Base-by-base conservation (phyloP, 2,113 vertebrate genomes). In the Cynocephalus volans region DNA sequence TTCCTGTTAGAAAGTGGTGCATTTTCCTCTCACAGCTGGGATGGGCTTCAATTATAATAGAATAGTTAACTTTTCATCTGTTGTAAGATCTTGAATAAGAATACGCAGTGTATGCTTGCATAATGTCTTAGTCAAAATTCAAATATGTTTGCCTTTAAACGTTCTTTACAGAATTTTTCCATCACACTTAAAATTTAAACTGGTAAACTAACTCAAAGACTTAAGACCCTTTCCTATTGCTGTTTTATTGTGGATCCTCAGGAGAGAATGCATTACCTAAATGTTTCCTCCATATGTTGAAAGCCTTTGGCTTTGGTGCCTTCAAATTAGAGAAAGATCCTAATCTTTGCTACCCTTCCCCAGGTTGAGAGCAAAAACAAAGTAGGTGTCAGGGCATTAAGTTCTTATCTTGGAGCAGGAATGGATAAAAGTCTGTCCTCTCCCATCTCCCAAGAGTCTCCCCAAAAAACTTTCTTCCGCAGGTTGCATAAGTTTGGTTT, bases 1-100 rank as follows among this genome's bases (percentile, higher is more conserved):
- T 97, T 97, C 54, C 45, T 58, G 36, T 83, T 50, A 64, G 79
- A 95, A 89, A 82, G 64, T 86, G 85, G 62, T 87, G 81, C 86
- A 87, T 97, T 97, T 95, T 91, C 56, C 31, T 70, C 76, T 97
- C 86, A 56, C 79, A 96, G 93, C 87, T 97, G 92, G 56, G 82
- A 50, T 89, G 81, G 84, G 56, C 77, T 94, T 93, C 91, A 84
- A 60, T 81, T 87, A 90, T n/a, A 95, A 50, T 33, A 84, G 64
- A 88, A 83, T 31, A 93, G 75, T 79, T 95, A 93, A 58, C 87
- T 96, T 96, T 72, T 92, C 79, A 80, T 94, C 62, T 96, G 67
- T 75, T 60, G 7, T 54, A 84, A 64, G 83, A 86, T 86, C 73
- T 96, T 54, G 33, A 69, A 84, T 91, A 95, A 81, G 60, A 93